Evolutionary conservation across 2,113 vertebrate species (phyloP), one percentile per base, ranked within the genome.

Genomic region (Sturnira hondurensis): DNA sequence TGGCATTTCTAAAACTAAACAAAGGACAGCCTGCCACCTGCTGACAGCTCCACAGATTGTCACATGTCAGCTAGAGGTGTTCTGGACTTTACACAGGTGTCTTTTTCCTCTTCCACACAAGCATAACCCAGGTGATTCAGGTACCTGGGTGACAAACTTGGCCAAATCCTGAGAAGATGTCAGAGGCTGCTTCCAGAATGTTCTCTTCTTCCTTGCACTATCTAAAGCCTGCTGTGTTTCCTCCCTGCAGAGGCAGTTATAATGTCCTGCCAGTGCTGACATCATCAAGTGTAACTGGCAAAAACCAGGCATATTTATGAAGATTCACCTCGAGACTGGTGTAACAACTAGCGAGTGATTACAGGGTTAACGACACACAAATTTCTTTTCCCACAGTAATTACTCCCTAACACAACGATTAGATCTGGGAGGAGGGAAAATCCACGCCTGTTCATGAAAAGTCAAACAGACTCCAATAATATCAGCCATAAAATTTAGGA

Each of bases 1-100:
- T 11, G 65, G 22, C 4, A 0, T 58, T 26, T 52, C 26, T 33
- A 81, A 80, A 41, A 65, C 15, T 31, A 94, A 86, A 95, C 56
- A 95, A 94, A 97, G 97, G 19, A 0, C 95, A 98, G 96, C 2
- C 97, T 98, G 97, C 97, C 97, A 98, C 94, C 97, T 98, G 96
- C 96, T 97, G 97, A 98, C 97, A 0, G 0, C 71, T 97, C 56
- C 82, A 33, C 47, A 89, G 89, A 96, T 45, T 50, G 77, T 45
- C 4, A 71, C 81, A 7, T 0, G 24, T 28, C n/a, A 56, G 5
- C n/a, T 0, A 20, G 16, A 20, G 20, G 36, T 0, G 82, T 52
- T 26, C 3, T 9, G 54, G 68, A 10, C 67, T 78, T 65, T 3
- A 65, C 8, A 33, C 50, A 45, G 84, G 56, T 41, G 16, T 22